Percentiles rank a stretch among this genome's conserved stretches.
Evolutionary conservation across 2,888 invertebrate genomes (phyloP).

Genomic region (Pachliopta kotzebuea): DNA sequence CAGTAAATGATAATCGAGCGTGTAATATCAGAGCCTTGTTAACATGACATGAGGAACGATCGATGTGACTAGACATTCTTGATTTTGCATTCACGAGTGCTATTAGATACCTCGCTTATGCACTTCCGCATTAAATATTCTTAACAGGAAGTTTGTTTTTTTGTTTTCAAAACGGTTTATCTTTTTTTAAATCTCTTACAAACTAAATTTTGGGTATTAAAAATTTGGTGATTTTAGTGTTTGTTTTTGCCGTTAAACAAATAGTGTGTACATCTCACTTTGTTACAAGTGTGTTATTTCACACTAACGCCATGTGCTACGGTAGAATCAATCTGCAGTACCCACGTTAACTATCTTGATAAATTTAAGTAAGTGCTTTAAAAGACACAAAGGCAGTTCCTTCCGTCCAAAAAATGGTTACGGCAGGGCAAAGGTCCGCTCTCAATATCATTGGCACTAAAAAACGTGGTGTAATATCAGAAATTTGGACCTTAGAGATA

Average conservation of each 20-base stretch:
- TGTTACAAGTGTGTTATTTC: too few relatives aligned
- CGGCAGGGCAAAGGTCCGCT: slow-evolving; percentile 20
- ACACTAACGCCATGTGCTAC: too few relatives aligned
- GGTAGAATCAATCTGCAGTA: too few relatives aligned
- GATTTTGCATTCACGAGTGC: slow-evolving; percentile 10
- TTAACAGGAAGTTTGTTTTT: too few relatives aligned
- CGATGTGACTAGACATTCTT: slow-evolving; percentile 22
- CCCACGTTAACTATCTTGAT: too few relatives aligned
- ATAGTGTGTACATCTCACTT: too few relatives aligned
- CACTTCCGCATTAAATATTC: background rate
- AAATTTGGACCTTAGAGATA: slow-evolving; percentile 23
- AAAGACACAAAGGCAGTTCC: slow-evolving; percentile 17
- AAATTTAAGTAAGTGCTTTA: background rate
- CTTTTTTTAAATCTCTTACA: too few relatives aligned
- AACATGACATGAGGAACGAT: slow-evolving; percentile 12
- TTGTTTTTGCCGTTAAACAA: too few relatives aligned
- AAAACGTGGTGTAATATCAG: slow-evolving; percentile 22
- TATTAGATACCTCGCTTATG: background rate
- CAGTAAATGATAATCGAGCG: background rate
- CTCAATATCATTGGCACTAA: slow-evolving; percentile 16
- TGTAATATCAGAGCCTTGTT: background rate
- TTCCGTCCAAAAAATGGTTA: slow-evolving; percentile 18
- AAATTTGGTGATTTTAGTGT: too few relatives aligned
- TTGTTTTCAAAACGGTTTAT: too few relatives aligned
- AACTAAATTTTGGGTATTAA: too few relatives aligned